Conservation (phyloP, 2,113 vertebrate genomes). For the Apodemus sylvaticus region DNA sequence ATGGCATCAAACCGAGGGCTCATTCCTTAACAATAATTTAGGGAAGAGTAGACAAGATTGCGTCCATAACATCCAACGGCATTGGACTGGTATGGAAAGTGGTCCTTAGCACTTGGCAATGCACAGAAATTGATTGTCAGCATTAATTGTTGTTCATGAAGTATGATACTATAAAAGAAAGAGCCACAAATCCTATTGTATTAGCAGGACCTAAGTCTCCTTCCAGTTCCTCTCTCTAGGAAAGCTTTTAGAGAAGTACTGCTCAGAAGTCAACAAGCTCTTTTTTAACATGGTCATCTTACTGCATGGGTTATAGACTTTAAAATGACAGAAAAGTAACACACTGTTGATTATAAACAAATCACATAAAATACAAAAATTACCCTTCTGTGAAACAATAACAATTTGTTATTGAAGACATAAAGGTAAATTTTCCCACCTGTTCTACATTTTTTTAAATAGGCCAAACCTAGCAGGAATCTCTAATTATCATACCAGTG, state of each 20-base stretch:
- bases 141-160: neutral
- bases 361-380: slow-evolving; percentile 33
- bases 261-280: neutral
- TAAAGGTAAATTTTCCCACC: slow-evolving; percentile 58
- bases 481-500: slow-evolving; percentile 73
- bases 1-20: too few species aligned
- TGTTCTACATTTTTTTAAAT: neutral
- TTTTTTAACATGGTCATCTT: neutral
- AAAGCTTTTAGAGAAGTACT: neutral
- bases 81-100: neutral
- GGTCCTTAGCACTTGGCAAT: neutral
- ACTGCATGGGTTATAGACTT: neutral
- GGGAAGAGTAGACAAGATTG: neutral
- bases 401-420: slow-evolving; percentile 52
- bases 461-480: slow-evolving; percentile 51
- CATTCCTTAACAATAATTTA: neutral
- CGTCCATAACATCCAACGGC: neutral
- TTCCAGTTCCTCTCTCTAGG: neutral
- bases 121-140: neutral
- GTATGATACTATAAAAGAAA: slow-evolving; percentile 6
- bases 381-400: slow-evolving; percentile 53
- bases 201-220: neutral
- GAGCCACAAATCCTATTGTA: neutral
- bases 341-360: slow-evolving; percentile 11
- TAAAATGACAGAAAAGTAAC: neutral